Base-by-base conservation (phyloP, 2,888 invertebrate species). In the Troides aeacus region DNA sequence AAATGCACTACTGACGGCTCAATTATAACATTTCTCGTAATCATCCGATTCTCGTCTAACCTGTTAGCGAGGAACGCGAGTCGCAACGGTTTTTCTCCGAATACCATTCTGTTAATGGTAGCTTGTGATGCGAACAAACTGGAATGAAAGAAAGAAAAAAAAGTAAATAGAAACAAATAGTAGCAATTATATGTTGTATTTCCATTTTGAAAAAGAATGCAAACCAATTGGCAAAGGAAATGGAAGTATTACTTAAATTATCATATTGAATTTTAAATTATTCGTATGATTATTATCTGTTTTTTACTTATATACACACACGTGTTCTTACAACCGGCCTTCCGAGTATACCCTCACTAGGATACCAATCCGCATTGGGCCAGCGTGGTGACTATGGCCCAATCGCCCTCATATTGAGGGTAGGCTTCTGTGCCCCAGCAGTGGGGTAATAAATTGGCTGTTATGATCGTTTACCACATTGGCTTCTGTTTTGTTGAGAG, bases 81-180 rank as follows among this genome's bases (percentile, higher is more conserved):
- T 62, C 57, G 66, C 66, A 66, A 63, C 66, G 62, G 70, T 69
- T 69, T 65, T 69, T 69, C 46, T 69, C 57, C 62, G 46, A 58
- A 66, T 69, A 62, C 50, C 58, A 53, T 62, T 66, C 65, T 62
- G 69, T 62, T 50, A 58, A 69, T 65, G 65, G 50, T 57, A 46
- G 65, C 36, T 62, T 65, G 61, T 58, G 39, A 66, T 58, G 30
- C 24, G 62, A 57, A 23, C 58, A 18, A 58, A 58, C 69, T 12
- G 53, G 53, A 64, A n/a, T 36, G 4, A 15, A 30, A 53, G n/a
- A 6, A 1, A 4, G n/a, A 42, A 5, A 61, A 62, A 30, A 60
- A 60, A 50, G 15, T 10, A 12, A 59, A 64, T 63, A 46, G 56
- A 69, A 30, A 42, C 50, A 39, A 17, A 23, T 50, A 57, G 24